Conservation (phyloP, 2,888 invertebrate species). For the Hymenopus coronatus region DNA sequence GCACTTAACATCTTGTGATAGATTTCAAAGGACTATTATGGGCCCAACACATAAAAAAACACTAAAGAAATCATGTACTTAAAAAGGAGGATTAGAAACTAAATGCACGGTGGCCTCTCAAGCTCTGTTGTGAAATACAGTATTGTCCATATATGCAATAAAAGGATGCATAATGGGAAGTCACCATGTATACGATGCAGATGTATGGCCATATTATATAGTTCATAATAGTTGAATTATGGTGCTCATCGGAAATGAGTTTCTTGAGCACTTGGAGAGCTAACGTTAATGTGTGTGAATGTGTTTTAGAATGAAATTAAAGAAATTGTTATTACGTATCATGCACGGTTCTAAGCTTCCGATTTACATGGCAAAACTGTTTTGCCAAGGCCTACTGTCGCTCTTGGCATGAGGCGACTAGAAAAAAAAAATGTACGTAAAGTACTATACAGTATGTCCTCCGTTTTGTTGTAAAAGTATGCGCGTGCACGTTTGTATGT, state of each 20-base stretch:
- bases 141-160: background rate
- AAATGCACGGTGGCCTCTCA: background rate
- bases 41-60: background rate
- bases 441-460: constrained; percentile 16
- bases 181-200: background rate
- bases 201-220: background rate
- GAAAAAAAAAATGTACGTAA: constrained; percentile 21
- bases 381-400: constrained; percentile 27
- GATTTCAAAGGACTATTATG: background rate
- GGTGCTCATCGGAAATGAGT: background rate
- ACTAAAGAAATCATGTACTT: constrained; percentile 1
- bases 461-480: constrained; percentile 17
- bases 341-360: constrained; percentile 35
- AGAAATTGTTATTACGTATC: constrained; percentile 19
- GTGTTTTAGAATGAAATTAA: background rate
- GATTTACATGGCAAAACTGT: constrained; percentile 17
- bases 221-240: constrained; percentile 2
- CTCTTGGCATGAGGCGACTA: background rate
- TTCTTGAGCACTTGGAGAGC: background rate
- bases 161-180: background rate
- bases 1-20: constrained; percentile 25
- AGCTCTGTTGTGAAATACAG: background rate
- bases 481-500: background rate
- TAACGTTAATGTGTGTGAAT: background rate
- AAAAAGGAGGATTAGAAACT: background rate